Conservation (phyloP, 2,888 invertebrate genomes). For the Meiosimyza decipiens region DNA sequence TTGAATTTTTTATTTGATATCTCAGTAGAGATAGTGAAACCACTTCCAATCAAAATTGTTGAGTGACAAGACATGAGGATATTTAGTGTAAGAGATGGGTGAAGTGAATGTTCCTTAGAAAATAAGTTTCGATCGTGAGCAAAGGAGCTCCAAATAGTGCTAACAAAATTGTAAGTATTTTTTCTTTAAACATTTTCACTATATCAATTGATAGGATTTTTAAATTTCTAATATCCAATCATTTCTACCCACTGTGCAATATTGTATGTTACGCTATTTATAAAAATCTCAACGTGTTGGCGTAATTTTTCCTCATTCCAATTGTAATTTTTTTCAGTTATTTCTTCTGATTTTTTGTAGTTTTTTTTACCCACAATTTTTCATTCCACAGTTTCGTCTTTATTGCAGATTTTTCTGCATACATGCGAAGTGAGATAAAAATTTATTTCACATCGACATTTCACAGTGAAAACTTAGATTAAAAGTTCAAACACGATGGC, state of each 20-base stretch:
- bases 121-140: too few species aligned
- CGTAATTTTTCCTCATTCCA: not conserved
- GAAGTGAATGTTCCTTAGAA: too few species aligned
- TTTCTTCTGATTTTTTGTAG: not conserved
- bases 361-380: not conserved
- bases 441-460: constrained; percentile 42
- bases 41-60: too few species aligned
- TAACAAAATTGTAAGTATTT: too few species aligned
- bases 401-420: constrained; percentile 7
- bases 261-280: not conserved
- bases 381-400: constrained; percentile 13
- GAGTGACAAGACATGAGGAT: too few species aligned
- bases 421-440: constrained; percentile 37
- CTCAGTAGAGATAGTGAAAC: too few species aligned
- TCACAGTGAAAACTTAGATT: constrained; percentile 37
- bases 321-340: not conserved
- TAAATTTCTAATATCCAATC: not conserved
- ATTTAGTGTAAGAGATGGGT: too few species aligned
- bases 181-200: too few species aligned
- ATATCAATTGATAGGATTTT: too few species aligned
- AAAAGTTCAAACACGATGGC: constrained; percentile 33
- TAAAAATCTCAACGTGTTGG: constrained; percentile 12
- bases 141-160: too few species aligned
- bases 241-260: not conserved
- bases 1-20: too few species aligned